A percentile compares a stretch with the other conserved stretches of the same genome.
Evolutionary conservation across 2,888 invertebrate species (phyloP).

Genomic region (Xestobium rufovillosum): DNA sequence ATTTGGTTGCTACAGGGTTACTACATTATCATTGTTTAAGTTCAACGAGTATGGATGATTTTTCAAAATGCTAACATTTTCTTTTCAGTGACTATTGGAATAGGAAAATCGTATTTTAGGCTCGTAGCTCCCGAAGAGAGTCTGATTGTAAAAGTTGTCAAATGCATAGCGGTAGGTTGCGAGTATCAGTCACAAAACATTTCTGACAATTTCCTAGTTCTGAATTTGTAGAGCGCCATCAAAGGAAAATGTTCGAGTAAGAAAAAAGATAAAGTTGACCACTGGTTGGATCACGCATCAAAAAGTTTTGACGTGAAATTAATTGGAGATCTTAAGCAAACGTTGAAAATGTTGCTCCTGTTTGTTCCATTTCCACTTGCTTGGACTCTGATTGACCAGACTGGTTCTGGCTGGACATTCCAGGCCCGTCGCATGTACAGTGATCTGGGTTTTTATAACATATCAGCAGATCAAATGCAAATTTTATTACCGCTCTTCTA

Average conservation of each 20-base stretch:
- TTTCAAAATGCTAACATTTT: no score
- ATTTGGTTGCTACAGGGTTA: neutral
- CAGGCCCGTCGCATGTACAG: conserved; percentile 88
- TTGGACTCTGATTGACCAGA: conserved; percentile 96
- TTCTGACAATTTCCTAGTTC: neutral
- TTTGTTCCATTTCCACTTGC: conserved; percentile 90
- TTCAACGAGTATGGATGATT: no score
- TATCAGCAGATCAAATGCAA: conserved; percentile 94
- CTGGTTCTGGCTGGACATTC: conserved; percentile 89
- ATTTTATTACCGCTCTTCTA: conserved; percentile 84
- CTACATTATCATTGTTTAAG: neutral
- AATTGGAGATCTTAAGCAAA: conserved; percentile 71
- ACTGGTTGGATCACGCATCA: conserved; percentile 89
- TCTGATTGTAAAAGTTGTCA: conserved; percentile 66
- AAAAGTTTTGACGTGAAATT: conserved; percentile 63
- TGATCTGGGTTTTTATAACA: conserved; percentile 61
- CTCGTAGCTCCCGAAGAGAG: conserved; percentile 77
- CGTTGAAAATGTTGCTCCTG: conserved; percentile 68
- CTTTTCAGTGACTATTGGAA: conserved; percentile 69
- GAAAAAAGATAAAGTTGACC: conserved; percentile 49
- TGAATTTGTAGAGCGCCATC: conserved; percentile 41
- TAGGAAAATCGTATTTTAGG: conserved; percentile 69
- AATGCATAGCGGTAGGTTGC: conserved; percentile 68
- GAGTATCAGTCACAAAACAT: conserved; percentile 8
- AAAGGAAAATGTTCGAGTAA: no score